phyloP scores from a whole-genome alignment of 2,888 invertebrate species.

The Drosophila mimetica region DNA sequence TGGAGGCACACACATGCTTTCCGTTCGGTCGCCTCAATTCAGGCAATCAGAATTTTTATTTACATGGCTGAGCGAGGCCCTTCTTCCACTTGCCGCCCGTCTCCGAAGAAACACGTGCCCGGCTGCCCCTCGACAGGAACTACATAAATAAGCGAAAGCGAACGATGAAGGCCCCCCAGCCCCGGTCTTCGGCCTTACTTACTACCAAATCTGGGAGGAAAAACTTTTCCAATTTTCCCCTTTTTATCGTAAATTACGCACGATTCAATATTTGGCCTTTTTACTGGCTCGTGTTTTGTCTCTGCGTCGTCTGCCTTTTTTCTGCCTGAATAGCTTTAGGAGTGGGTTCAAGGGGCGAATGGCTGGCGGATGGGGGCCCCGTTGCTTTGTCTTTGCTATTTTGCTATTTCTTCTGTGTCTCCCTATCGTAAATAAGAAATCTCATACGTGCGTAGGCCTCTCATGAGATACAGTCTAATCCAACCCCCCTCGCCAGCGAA shows the following conservation, averaged over 20 bases:
- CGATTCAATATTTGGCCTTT: slow-evolving; percentile 81
- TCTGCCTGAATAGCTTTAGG: slow-evolving; percentile 67
- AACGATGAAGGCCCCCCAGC: slow-evolving; percentile 37
- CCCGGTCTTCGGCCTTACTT: slow-evolving; percentile 22
- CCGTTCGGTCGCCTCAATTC: slow-evolving; percentile 44
- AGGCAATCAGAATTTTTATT: slow-evolving; percentile 79
- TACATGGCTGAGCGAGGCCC: slow-evolving; percentile 37
- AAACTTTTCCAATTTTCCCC: slow-evolving; percentile 82
- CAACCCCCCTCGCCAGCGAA: background rate
- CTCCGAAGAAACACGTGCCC: slow-evolving; percentile 56
- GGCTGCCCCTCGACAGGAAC: slow-evolving; percentile 64
- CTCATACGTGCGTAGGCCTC: slow-evolving; percentile 75
- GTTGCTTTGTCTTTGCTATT: slow-evolving; percentile 64
- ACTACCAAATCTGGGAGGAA: slow-evolving; percentile 19
- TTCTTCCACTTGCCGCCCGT: background rate
- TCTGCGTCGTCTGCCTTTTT: slow-evolving; percentile 73
- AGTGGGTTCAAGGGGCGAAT: slow-evolving; percentile 25
- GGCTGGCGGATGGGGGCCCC: slow-evolving; percentile 12
- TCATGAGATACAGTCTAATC: slow-evolving; percentile 1
- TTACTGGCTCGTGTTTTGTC: slow-evolving; percentile 66
- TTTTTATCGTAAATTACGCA: slow-evolving; percentile 82
- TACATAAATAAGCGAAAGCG: slow-evolving; percentile 73
- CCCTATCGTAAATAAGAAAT: slow-evolving; percentile 82
- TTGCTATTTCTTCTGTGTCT: slow-evolving; percentile 76
- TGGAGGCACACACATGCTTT: slow-evolving; percentile 4